Conservation (phyloP, 2,113 vertebrate genomes). For the Struthio camelus region DNA sequence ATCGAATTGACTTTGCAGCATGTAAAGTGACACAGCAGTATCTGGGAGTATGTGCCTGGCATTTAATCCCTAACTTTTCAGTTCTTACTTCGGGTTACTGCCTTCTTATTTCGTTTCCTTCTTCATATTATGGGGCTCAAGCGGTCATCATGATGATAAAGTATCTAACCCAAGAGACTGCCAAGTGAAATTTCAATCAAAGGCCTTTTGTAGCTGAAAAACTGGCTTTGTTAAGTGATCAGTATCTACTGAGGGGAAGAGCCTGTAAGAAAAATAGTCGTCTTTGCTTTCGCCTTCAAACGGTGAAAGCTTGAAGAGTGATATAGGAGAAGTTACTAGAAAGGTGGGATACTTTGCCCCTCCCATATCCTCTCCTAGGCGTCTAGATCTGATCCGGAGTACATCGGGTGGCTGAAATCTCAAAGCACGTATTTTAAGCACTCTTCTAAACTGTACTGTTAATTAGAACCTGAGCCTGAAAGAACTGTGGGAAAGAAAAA, state of each 20-base stretch:
- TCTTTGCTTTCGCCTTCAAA: neutral
- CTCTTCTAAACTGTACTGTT: neutral
- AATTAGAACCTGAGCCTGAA: neutral
- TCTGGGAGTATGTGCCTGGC: neutral
- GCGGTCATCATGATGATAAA: conserved; percentile 17
- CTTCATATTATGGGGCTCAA: neutral
- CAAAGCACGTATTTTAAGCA: neutral
- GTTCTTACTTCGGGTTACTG: neutral
- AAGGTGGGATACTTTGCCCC: neutral
- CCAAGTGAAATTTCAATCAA: conserved; percentile 52
- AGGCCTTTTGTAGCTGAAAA: neutral
- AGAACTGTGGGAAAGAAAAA: neutral
- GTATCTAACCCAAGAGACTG: neutral
- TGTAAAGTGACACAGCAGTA: neutral
- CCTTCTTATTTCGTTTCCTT: neutral
- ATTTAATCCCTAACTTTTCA: neutral
- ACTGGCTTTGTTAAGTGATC: conserved; percentile 22
- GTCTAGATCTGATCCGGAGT: neutral
- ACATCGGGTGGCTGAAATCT: neutral
- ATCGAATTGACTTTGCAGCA: neutral
- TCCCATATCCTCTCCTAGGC: neutral
- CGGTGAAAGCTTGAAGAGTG: neutral
- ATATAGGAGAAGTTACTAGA: neutral
- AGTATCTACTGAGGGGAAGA: conserved; percentile 16
- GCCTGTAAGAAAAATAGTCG: neutral